Conservation (phyloP, 2,113 vertebrate species). For the Saccopteryx leptura region DNA sequence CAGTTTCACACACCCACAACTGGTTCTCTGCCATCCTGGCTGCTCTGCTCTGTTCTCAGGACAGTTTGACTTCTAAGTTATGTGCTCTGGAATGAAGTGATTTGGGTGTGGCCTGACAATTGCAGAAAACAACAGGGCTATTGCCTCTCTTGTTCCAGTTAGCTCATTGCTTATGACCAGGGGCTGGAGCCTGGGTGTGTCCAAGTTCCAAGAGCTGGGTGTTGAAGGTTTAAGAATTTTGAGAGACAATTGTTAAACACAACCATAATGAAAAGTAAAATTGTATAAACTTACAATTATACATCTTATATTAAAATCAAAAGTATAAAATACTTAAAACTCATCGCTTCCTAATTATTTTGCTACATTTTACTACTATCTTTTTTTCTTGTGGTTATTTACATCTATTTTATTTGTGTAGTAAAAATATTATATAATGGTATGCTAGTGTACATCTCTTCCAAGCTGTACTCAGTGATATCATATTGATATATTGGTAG, state of each 20-base stretch:
- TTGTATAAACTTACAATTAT: not conserved
- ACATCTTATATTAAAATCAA: slow-evolving; percentile 32
- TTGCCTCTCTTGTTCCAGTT: not conserved
- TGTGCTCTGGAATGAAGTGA: slow-evolving; percentile 32
- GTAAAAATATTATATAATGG: not conserved
- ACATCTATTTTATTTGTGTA: not conserved
- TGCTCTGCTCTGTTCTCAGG: slow-evolving; percentile 35
- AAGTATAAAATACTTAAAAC: slow-evolving; percentile 40
- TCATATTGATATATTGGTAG: too few relatives aligned
- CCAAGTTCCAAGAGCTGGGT: slow-evolving; percentile 15
- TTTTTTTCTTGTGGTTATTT: not conserved
- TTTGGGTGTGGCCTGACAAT: not conserved
- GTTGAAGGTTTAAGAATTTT: not conserved
- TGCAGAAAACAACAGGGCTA: not conserved
- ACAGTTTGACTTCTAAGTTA: slow-evolving; percentile 15
- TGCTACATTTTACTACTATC: not conserved
- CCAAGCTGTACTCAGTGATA: not conserved
- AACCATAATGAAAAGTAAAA: slow-evolving; percentile 27
- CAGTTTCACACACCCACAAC: not conserved
- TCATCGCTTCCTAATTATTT: slow-evolving; percentile 14
- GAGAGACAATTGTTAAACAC: slow-evolving; percentile 1
- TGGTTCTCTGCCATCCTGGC: not conserved
- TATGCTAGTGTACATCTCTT: not conserved
- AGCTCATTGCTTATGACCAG: not conserved
- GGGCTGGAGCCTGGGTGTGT: not conserved